Conservation (phyloP, 2,797 vertebrate species). For the Myiotriccus ornatus region DNA sequence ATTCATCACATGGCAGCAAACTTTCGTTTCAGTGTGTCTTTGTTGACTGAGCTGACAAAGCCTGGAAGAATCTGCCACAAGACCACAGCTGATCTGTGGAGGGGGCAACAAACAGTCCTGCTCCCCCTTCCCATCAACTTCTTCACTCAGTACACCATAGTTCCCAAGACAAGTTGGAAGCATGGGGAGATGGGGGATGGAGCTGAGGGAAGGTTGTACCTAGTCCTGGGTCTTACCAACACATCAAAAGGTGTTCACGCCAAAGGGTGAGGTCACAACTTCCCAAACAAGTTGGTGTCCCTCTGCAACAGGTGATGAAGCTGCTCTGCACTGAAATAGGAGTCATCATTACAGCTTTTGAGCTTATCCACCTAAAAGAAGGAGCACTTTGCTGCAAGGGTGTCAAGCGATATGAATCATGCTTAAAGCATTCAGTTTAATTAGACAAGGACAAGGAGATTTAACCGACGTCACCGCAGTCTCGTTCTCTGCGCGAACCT, state of each 20-base stretch:
- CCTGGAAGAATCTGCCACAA: not conserved
- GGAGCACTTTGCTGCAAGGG: not conserved
- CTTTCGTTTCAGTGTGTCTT: not conserved
- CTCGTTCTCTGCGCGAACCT: slow-evolving; percentile 66
- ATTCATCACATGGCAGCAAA: not conserved
- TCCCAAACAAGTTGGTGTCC: not conserved
- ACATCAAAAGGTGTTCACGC: not conserved
- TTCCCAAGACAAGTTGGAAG: not conserved
- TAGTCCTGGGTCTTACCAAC: not conserved
- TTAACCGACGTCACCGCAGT: slow-evolving; percentile 62
- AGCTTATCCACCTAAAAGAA: not conserved
- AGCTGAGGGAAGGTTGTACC: not conserved
- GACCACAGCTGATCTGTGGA: not conserved
- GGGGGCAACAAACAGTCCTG: not conserved
- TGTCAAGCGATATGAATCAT: slow-evolving; percentile 56
- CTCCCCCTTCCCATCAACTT: not conserved
- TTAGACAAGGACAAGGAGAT: slow-evolving; percentile 77
- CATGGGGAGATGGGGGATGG: not conserved
- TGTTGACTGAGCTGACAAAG: not conserved
- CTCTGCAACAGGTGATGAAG: not conserved
- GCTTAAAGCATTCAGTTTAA: slow-evolving; percentile 75
- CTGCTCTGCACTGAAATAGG: not conserved
- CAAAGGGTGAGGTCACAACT: not conserved
- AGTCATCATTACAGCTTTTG: not conserved
- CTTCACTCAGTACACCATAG: rapidly evolving